phyloP scores from a whole-genome alignment of 2,113 vertebrate species.

The Danio rerio region GRCz12tu NC_133183.1:17038001-17038500 shows the following conservation, averaged over 20 bases:
- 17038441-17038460: not conserved
- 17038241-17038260: constrained; percentile 95
- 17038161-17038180: constrained; percentile 61
- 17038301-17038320: not conserved
- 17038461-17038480: not conserved
- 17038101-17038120: not conserved
- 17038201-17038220: constrained; percentile 87
- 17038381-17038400: constrained; percentile 86
- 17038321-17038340: constrained; percentile 22
- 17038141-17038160: constrained; percentile 21
- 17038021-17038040: constrained; percentile 2
- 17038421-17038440: not conserved
- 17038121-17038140: not conserved
- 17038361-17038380: constrained; percentile 86
- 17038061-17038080: not conserved
- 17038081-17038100: not conserved
- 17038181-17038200: constrained; percentile 81
- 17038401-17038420: constrained; percentile 86
- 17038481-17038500: not conserved
- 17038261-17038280: constrained; percentile 91
- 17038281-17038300: not conserved
- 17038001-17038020: constrained; percentile 21
- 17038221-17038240: constrained; percentile 88
- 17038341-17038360: constrained; percentile 85
- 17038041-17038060: not conserved